phyloP scores from a whole-genome alignment of 2,113 vertebrate species.

The Capra hircus region DNA sequence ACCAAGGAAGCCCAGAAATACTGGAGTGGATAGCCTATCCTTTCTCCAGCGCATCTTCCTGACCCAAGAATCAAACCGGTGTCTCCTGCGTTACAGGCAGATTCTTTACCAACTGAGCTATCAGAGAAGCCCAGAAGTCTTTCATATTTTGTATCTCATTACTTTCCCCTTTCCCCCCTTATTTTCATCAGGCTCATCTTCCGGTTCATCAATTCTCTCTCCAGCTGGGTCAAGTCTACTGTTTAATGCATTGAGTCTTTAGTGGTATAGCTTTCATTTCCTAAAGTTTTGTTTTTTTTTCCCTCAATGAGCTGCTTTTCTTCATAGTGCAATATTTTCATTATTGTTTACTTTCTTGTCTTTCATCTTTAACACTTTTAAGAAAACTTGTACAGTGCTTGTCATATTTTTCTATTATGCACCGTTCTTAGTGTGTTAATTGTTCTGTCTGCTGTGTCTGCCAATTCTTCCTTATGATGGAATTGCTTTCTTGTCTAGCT shows the following conservation, averaged over 20 bases:
- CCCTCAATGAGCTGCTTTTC: not conserved
- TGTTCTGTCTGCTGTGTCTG: not conserved
- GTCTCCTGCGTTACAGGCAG: not conserved
- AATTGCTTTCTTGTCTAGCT: not conserved
- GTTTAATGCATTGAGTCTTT: not conserved
- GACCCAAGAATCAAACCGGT: not conserved
- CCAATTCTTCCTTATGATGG: not conserved
- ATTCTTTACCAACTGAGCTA: not conserved
- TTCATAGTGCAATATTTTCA: not conserved
- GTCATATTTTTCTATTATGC: not conserved
- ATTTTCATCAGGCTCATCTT: not conserved
- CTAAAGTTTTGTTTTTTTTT: not conserved
- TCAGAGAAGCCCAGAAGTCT: not conserved
- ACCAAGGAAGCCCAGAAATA: not conserved
- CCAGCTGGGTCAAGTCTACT: not conserved
- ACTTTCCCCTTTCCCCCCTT: not conserved
- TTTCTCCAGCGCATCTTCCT: not conserved
- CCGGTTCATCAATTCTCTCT: not conserved
- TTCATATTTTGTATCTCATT: not conserved
- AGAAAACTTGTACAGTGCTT: not conserved
- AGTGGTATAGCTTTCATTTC: not conserved
- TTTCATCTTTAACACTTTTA: slow-evolving; percentile 4
- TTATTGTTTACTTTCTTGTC: not conserved
- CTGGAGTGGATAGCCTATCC: not conserved
- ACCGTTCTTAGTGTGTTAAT: not conserved